phyloP scores from a whole-genome alignment of 2,888 invertebrate species.

The Drosophila barbarae region DNA sequence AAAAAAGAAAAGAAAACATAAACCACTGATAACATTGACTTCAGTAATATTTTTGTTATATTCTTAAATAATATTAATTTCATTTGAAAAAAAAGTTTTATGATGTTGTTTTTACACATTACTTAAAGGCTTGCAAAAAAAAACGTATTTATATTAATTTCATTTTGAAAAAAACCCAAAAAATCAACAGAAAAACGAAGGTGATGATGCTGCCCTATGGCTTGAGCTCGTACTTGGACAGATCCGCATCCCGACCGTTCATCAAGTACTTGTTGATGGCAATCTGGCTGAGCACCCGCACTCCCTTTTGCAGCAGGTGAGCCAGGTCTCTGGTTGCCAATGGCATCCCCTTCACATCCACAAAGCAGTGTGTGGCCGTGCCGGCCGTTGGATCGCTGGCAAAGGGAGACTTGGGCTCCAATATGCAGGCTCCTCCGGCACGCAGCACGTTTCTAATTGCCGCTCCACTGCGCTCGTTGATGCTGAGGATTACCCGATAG shows the following conservation, averaged over 20 bases:
- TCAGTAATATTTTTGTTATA: background rate
- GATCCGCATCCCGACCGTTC: slow-evolving; percentile 75
- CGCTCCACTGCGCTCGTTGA: slow-evolving; percentile 81
- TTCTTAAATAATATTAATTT: background rate
- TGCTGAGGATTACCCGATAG: slow-evolving; percentile 82
- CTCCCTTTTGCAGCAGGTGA: slow-evolving; percentile 61
- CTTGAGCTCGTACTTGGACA: slow-evolving; percentile 63
- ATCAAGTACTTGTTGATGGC: slow-evolving; percentile 78
- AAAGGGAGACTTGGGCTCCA: slow-evolving; percentile 80
- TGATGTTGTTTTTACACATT: background rate
- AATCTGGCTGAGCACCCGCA: slow-evolving; percentile 75
- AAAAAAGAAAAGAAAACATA: background rate
- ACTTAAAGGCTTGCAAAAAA: background rate
- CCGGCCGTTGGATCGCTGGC: slow-evolving; percentile 44
- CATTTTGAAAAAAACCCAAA: background rate
- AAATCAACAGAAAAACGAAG: background rate
- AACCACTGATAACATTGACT: background rate
- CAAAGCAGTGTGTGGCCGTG: slow-evolving; percentile 77
- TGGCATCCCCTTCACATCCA: slow-evolving; percentile 74
- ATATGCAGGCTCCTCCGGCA: slow-evolving; percentile 88
- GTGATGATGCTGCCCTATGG: background rate
- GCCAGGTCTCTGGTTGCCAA: slow-evolving; percentile 65
- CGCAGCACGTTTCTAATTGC: slow-evolving; percentile 86
- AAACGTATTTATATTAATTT: background rate
- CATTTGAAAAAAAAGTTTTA: background rate